Percentiles rank a stretch among this genome's conserved stretches.
Evolutionary conservation across 2,113 vertebrate genomes (phyloP).

Genomic region (Atractosteus spatula): DNA sequence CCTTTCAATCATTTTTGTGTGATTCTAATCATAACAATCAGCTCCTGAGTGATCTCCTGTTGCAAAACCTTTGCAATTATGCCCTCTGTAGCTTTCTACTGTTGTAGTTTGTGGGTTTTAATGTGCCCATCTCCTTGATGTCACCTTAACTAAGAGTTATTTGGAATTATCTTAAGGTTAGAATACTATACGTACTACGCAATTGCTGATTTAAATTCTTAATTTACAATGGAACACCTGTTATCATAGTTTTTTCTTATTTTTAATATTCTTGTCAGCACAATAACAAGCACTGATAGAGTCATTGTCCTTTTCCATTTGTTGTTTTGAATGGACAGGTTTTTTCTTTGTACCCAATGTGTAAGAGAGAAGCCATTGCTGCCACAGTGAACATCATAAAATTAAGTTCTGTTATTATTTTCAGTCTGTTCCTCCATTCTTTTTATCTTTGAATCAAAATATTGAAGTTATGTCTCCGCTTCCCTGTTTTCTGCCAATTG

Average conservation of each 20-base stretch:
- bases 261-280: not conserved
- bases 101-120: no score
- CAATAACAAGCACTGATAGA: not conserved
- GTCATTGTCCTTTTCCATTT: not conserved
- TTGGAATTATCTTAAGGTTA: constrained; percentile 2
- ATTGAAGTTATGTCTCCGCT: no score
- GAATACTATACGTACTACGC: not conserved
- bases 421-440: no score
- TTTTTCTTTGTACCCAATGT: no score
- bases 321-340: not conserved
- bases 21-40: no score
- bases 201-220: constrained; percentile 10
- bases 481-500: no score
- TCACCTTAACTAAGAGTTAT: not conserved
- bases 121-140: no score
- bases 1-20: no score
- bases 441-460: no score
- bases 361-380: not conserved
- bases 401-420: no score
- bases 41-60: not conserved
- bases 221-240: not conserved
- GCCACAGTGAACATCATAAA: not conserved
- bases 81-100: not conserved
- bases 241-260: constrained; percentile 7
- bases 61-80: not conserved